Percentiles rank a stretch among this genome's conserved stretches.
phyloP scores from a whole-genome alignment of 2,113 vertebrate genomes.

The Corvus moneduloides region DNA sequence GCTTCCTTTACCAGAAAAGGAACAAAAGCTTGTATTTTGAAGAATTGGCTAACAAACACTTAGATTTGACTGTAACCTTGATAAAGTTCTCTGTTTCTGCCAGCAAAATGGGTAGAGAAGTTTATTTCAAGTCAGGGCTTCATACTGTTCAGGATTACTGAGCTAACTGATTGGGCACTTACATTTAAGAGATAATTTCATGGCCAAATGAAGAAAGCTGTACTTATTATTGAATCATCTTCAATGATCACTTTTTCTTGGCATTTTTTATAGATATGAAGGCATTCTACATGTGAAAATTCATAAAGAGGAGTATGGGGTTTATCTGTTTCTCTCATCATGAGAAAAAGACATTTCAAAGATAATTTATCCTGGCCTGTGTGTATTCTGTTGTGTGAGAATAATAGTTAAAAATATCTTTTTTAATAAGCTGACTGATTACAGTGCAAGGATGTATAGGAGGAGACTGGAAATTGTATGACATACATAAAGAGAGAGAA shows the following conservation, averaged over 20 bases:
- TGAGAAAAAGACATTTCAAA: background rate
- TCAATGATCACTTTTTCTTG: background rate
- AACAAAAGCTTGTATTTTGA: conserved; percentile 14
- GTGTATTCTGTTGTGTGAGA: background rate
- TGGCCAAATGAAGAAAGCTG: background rate
- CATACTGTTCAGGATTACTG: background rate
- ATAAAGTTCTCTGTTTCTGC: background rate
- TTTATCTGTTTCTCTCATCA: background rate
- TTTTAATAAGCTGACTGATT: background rate
- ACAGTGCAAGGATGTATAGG: background rate
- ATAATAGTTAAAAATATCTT: background rate
- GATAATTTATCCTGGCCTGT: background rate
- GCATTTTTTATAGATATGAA: background rate
- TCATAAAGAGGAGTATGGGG: background rate
- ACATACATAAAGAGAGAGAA: background rate
- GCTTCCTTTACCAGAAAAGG: background rate
- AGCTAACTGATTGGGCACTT: background rate
- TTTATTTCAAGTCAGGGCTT: conserved; percentile 1
- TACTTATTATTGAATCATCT: background rate
- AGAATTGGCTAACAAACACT: background rate
- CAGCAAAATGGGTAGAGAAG: background rate
- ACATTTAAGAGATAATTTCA: background rate
- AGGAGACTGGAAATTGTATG: background rate
- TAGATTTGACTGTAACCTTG: background rate
- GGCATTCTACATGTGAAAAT: background rate